phyloP scores from a whole-genome alignment of 2,113 vertebrate species.

The Osmerus eperlanus region DNA sequence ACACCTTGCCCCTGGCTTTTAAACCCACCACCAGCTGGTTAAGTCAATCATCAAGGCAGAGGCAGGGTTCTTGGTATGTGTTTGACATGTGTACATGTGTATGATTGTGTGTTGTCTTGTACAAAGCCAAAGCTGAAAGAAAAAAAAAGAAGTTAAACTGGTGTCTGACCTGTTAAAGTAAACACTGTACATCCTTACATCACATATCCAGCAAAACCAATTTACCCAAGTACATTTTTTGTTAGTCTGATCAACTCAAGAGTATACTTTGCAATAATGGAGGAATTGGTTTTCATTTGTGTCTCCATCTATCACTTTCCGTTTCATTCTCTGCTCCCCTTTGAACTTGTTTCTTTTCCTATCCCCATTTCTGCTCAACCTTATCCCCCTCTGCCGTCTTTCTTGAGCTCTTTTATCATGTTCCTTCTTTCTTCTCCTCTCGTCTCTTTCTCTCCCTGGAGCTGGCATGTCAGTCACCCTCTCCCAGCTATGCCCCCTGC shows the following conservation, averaged over 20 bases:
- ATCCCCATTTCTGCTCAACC: not conserved
- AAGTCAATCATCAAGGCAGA: not conserved
- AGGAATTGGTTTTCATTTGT: not conserved
- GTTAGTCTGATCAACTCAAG: not conserved
- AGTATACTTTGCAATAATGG: not conserved
- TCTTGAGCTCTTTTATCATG: not conserved
- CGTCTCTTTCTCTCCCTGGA: slow-evolving; percentile 10
- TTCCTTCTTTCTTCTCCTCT: not conserved
- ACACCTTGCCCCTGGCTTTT: not conserved
- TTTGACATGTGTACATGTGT: no score
- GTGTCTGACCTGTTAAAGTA: no score
- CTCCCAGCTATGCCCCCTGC: slow-evolving; percentile 36
- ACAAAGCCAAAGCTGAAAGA: no score
- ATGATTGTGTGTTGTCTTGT: no score
- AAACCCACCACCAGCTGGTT: not conserved
- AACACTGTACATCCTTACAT: no score
- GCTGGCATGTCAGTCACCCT: slow-evolving; percentile 32
- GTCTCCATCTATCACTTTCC: not conserved
- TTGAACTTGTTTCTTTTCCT: not conserved
- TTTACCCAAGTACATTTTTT: no score
- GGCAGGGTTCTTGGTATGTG: no score
- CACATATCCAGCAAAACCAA: no score
- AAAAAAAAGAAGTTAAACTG: no score
- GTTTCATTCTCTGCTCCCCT: not conserved
- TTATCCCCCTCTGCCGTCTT: not conserved